Evolutionary conservation across 1,140 invertebrate species (phyloP).

Genomic region (Gyrodactylus bullatarudis): DNA sequence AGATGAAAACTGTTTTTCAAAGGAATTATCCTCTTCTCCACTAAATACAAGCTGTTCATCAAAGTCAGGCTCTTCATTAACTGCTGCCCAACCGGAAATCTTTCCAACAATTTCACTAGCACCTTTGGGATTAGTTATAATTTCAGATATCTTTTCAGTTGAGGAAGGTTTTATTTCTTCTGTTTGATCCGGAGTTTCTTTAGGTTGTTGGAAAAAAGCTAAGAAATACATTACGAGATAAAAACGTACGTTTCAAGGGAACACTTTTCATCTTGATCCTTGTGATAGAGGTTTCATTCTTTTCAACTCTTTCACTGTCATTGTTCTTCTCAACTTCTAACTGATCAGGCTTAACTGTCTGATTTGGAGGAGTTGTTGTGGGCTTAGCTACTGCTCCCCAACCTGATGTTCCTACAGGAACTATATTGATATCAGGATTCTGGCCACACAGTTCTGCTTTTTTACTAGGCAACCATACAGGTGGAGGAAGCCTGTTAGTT

Average conservation of each 20-base stretch:
- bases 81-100: neutral
- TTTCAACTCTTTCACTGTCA: neutral
- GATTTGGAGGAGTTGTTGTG: too few relatives aligned
- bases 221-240: neutral
- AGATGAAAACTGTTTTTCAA: neutral
- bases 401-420: neutral
- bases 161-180: too few relatives aligned
- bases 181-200: too few relatives aligned
- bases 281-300: neutral
- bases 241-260: neutral
- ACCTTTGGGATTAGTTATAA: neutral
- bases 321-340: too few relatives aligned
- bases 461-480: neutral
- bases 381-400: neutral
- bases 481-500: neutral
- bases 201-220: neutral
- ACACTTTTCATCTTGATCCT: neutral
- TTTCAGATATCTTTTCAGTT: too few relatives aligned
- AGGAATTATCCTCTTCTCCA: neutral
- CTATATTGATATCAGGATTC: neutral
- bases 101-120: neutral
- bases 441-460: neutral
- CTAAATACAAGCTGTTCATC: neutral
- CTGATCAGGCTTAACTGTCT: too few relatives aligned
- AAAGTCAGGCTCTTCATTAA: constrained; percentile 1